A percentile compares a stretch with the other conserved stretches of the same genome.
Evolutionary conservation across 2,113 vertebrate genomes (phyloP).

Genomic region (Mirounga angustirostris): DNA sequence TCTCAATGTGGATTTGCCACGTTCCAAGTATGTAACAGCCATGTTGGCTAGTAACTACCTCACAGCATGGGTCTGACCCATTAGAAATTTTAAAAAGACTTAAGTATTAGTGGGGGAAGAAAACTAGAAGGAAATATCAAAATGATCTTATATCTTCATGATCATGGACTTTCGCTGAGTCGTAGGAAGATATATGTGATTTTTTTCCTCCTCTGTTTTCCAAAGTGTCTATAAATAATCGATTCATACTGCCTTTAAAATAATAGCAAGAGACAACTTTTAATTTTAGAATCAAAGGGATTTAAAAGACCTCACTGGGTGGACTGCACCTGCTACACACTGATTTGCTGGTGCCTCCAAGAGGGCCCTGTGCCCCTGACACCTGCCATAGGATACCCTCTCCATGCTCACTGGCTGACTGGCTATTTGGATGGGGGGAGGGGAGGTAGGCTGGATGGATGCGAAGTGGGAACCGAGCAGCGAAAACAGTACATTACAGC

Average conservation of each 20-base stretch:
- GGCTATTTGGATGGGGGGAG: background rate
- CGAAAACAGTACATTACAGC: background rate
- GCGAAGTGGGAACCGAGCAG: background rate
- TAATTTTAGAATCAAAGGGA: background rate
- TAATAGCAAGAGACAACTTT: background rate
- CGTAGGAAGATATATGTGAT: background rate
- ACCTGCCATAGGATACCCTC: background rate
- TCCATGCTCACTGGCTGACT: background rate
- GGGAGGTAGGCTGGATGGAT: background rate
- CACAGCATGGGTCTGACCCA: background rate
- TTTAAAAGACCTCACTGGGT: background rate
- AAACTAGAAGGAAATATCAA: background rate
- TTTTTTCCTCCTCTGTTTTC: background rate
- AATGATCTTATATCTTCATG: background rate
- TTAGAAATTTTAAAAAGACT: background rate
- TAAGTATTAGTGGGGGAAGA: background rate
- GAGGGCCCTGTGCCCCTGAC: background rate
- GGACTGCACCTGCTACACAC: background rate
- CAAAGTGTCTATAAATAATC: background rate
- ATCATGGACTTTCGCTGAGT: background rate
- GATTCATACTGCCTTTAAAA: background rate
- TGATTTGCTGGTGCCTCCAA: accelerated
- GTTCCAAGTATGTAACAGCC: background rate
- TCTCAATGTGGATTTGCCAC: background rate
- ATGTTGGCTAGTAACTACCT: background rate